phyloP scores from a whole-genome alignment of 2,888 invertebrate genomes.

The Rotaria socialis region DNA sequence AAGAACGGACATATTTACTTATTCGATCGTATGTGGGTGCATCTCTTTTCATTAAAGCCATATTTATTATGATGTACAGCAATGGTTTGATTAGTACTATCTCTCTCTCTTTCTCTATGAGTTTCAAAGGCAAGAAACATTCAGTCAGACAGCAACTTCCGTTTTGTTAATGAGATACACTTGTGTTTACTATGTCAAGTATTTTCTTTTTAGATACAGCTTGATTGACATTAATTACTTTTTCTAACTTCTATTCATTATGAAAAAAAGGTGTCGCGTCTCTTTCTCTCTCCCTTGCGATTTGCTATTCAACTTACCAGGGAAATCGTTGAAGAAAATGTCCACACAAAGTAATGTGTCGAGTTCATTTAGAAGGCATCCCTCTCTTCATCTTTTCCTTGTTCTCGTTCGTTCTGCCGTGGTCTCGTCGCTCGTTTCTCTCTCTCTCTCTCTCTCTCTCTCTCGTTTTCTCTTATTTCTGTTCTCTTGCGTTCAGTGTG shows the following conservation, averaged over 20 bases:
- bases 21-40: constrained; percentile 11
- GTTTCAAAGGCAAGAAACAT: not conserved
- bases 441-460: not conserved
- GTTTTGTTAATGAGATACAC: constrained; percentile 10
- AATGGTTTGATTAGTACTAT: not conserved
- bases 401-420: not conserved
- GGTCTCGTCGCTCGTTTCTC: not conserved
- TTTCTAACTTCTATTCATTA: not conserved
- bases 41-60: constrained; percentile 5
- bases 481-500: constrained; percentile 1
- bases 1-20: constrained; percentile 1
- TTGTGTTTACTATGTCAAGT: not conserved
- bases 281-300: not conserved
- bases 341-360: not conserved
- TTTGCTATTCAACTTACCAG: constrained; percentile 4
- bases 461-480: not conserved
- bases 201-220: not conserved
- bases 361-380: constrained; percentile 23
- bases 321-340: not conserved
- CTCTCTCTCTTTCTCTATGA: not conserved
- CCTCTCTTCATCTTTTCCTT: not conserved
- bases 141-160: constrained; percentile 9
- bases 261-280: not conserved
- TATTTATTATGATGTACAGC: not conserved
- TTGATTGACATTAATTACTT: constrained; percentile 13